Base-by-base conservation (phyloP, 2,888 invertebrate species). In the Apamea anceps region DNA sequence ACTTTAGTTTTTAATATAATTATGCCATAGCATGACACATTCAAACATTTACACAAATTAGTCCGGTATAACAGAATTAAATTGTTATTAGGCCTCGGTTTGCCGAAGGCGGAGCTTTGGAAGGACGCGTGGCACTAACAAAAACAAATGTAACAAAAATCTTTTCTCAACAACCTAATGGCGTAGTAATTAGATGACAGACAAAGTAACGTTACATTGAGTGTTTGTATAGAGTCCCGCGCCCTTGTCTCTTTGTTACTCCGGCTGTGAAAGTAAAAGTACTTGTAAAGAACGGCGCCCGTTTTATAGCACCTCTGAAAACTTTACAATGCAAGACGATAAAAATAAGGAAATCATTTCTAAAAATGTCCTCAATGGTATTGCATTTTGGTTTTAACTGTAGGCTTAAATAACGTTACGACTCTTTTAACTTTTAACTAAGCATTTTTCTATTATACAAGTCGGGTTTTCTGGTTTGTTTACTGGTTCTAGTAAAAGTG, bases 251-350 rank as follows among this genome's bases (percentile, higher is more conserved):
- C 91, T 91, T 93, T 94, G 93, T 93, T 77, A 75, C 48, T 79
- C 54, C 68, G 77, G 71, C 87, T 87, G 94, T 91, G 95, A 96
- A 96, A 96, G 96, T 94, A 94, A 96, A 94, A 94, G 94, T 94
- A 81, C 73, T 79, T 77, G 77, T 81, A 77, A 79, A 80, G 65
- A 85, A 90, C 91, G 91, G 89, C 91, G 91, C 90, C 89, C 80
- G 77, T 87, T 91, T 92, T 93, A 92, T 91, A 90, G 88, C 77
- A 81, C 82, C 77, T 84, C 88, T 88, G 86, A 91, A 91, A 91
- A 90, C 83, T 80, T 71, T 54, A 80, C 13, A 85, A 78, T 77
- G 32, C 85, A 79, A 87, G 21, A 66, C 32, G 68, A 66, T 70
- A 86, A 79, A 85, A 88, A 90, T 86, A 87, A 87, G 82, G 81